Base-by-base conservation (phyloP, 2,797 vertebrate species). In the Lerista edwardsae region DNA sequence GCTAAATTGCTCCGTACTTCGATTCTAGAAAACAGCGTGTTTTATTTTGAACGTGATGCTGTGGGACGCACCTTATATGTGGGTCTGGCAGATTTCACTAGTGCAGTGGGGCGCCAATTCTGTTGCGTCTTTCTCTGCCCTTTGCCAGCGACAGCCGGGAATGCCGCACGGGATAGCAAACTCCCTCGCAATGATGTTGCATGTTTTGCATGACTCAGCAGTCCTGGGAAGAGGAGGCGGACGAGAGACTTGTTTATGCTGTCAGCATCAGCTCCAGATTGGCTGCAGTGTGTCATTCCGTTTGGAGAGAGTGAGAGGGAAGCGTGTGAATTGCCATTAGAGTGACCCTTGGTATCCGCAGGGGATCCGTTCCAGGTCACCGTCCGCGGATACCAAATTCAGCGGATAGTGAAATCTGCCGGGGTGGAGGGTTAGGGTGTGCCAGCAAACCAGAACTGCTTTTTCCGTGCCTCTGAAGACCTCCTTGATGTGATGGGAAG, bases 311-410 rank as follows among this genome's bases (percentile, higher is more conserved):
- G 7, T 29, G 29, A 21, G 65, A 29, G 14, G 41, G 69, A 89
- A 77, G 71, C 91, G 82, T 92, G 90, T 90, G 92, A 89, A 90
- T 88, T 92, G 78, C 84, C 87, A 87, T 89, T 90, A 51, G 8
- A 14, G 47, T 51, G 47, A 47, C 44, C 44, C 11, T 47, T 11
- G 11, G 5, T 5, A 47, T 47, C 44, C 44, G 5, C 11, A 47
- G 44, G 44, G 44, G 44, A 47, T 47, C 44, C 44, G 11, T 47
- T 5, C 44, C 44, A n/a, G n/a, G 5, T 5, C 44, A 47, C 11
- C 11, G 8, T 12, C 47, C 47, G 9, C 14, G 47, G 47, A 51
- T 51, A 51, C 47, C 41, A 51, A 51, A 51, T 5, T 51, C 9
- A 7, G 14, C 12, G 9, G 7, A 51, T 51, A 14, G 47, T 51